Evolutionary conservation across 1,140 invertebrate genomes (phyloP), one percentile per base, ranked within the genome.

Genomic region (Pogonomyrmex californicus): DNA sequence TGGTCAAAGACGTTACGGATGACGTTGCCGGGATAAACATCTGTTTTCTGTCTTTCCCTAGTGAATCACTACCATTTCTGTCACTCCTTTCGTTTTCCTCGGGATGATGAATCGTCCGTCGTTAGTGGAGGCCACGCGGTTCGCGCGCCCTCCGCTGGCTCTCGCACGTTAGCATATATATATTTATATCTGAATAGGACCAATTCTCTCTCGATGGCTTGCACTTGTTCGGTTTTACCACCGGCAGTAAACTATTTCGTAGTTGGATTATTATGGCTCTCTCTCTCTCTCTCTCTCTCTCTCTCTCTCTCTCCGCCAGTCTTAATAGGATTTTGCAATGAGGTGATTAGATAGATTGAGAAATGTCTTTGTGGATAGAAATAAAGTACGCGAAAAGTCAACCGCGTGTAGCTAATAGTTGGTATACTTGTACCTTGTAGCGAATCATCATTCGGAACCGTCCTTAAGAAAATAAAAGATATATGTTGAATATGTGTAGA

Each of bases 1-100:
- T 33, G 23, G 47, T 0, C 38, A 47, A 60, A 81, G 63, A 12
- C 41, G 47, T 23, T 54, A 51, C 49, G 14, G 33, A 12, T 30
- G 51, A 51, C 51, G 60, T 23, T 30, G 38, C 51, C 47, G 49
- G 60, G 44, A 90, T 38, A 54, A 87, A 86, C 81, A 90, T 87
- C 81, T 90, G 86, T 85, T 91, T 77, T 56, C 87, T 86, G 86
- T 88, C 68, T 86, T 86, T 90, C 83, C 82, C 60, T 85, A 77
- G 85, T 90, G 91, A 91, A 92, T 92, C 90, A 92, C 63, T 85
- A 81, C 87, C 87, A 91, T 90, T 88, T 91, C 88, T 91, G 90
- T 92, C 87, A 91, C 82, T 88, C 79, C 86, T 83, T 91, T 90
- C 89, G 82, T 89, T 90, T 90, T 85, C 88, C 70, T 54, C 82